phyloP scores from a whole-genome alignment of 2,797 vertebrate genomes.

The Crypturellus tataupa region DNA sequence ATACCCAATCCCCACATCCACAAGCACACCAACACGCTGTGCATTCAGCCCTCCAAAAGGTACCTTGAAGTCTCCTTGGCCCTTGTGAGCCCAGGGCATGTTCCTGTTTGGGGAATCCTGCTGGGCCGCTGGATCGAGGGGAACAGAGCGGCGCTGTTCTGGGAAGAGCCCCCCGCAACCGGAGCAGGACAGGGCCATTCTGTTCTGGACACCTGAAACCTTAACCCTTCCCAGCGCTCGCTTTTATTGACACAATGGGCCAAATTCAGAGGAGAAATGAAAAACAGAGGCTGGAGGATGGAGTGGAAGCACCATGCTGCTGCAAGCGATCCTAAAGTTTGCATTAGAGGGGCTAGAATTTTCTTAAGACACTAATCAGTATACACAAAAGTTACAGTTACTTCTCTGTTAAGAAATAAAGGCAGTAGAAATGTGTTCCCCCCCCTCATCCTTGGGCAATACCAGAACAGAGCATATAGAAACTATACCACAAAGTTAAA shows the following conservation, averaged over 20 bases:
- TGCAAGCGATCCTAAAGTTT: not conserved
- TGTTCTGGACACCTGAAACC: not conserved
- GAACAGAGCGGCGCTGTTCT: not conserved
- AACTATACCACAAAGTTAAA: conserved; percentile 71
- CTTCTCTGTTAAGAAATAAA: not conserved
- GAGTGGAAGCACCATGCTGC: not conserved
- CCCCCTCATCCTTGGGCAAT: not conserved
- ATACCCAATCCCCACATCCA: not conserved
- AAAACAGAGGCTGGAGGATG: not conserved
- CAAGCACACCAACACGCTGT: rapidly evolving
- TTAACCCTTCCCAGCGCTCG: not conserved
- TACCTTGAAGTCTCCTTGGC: rapidly evolving
- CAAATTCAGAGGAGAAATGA: not conserved
- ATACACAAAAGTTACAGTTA: not conserved
- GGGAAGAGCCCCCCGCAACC: not conserved
- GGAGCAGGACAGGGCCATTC: not conserved
- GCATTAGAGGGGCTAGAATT: not conserved
- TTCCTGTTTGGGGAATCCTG: not conserved
- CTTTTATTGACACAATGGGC: not conserved
- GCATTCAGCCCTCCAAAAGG: not conserved
- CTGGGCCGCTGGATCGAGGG: not conserved
- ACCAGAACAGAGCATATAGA: not conserved
- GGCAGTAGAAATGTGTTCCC: not conserved
- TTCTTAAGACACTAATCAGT: not conserved
- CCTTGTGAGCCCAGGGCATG: rapidly evolving